Evolutionary conservation across 2,888 invertebrate species (phyloP), one percentile per base, ranked within the genome.

Genomic region (Bellardia pandia): DNA sequence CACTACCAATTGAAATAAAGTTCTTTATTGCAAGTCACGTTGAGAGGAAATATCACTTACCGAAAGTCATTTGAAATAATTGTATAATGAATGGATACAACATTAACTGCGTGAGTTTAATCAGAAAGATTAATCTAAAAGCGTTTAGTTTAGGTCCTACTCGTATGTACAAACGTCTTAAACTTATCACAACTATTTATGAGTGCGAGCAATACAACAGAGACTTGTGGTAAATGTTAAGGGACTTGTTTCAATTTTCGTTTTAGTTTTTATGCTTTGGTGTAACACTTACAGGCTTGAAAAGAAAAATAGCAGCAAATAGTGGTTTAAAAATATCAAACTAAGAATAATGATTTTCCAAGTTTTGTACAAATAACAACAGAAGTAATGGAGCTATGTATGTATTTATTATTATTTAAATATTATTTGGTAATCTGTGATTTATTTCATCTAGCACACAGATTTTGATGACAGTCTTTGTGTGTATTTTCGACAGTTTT

Each of bases 1-100:
- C 7, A 42, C 16, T 33, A 42, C 2, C 45, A 58, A 66, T 75
- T 82, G 30, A 51, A 60, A 62, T 37, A 40, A 75, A 76, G 40
- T 42, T 42, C 8, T 42, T 71, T 40, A 30, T 40, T 51, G 45
- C 30, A 11, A 60, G 42, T 74, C 77, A 81, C 75, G 78, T 58
- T 78, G 74, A 66, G 68, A 88, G 91, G 91, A 91, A 91, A 90
- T 91, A 91, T 91, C 90, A 91, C 90, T 91, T 90, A 90, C 89
- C 87, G 88, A 91, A 86, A 92, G 91, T 92, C 92, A 92, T 92
- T 91, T 90, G 79, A 91, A 91, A 91, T 92, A 92, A 92, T 92
- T 92, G 92, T 90, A 91, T 90, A 90, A 90, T 90, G 91, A 91
- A 91, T 90, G 88, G 88, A 89, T 89, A 89, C 69, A 86, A 69